phyloP scores from a whole-genome alignment of 2,797 vertebrate species.

The Bryconaethiops microstoma region DNA sequence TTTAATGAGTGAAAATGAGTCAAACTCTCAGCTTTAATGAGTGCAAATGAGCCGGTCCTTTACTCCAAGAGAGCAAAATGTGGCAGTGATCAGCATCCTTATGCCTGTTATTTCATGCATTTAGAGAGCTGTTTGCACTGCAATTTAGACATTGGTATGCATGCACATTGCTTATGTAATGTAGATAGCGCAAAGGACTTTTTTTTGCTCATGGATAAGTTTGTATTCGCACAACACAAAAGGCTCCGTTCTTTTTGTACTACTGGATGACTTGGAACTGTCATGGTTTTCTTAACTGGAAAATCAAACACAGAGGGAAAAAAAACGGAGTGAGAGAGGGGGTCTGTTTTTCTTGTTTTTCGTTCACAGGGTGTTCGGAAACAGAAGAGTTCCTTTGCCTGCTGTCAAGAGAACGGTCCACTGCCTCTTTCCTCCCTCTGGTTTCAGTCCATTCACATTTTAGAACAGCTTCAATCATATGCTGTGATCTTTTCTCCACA shows the following conservation, averaged over 20 bases:
- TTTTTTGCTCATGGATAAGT: background rate
- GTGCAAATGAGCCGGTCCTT: background rate
- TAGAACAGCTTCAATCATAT: slow-evolving; percentile 20
- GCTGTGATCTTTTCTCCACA: slow-evolving; percentile 57
- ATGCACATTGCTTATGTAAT: background rate
- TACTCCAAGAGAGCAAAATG: background rate
- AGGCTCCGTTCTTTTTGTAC: background rate
- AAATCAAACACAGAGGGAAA: slow-evolving; percentile 2
- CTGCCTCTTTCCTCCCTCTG: slow-evolving; percentile 10
- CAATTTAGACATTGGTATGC: background rate
- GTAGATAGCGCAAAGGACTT: background rate
- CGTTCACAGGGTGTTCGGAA: background rate
- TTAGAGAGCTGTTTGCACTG: background rate
- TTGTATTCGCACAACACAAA: background rate
- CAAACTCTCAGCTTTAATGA: background rate
- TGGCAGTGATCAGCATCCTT: background rate
- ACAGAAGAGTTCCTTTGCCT: background rate
- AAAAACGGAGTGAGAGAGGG: background rate
- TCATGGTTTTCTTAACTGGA: background rate
- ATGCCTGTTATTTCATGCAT: background rate
- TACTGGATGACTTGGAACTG: background rate
- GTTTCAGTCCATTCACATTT: slow-evolving; percentile 35
- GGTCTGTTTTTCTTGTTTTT: background rate
- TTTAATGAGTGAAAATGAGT: background rate
- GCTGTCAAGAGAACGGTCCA: slow-evolving; percentile 5